These are phyloP conservation scores for Candidula unifasciata DNA, from an alignment of 2,888 invertebrate species.

Conservation along the genomic window DNA sequence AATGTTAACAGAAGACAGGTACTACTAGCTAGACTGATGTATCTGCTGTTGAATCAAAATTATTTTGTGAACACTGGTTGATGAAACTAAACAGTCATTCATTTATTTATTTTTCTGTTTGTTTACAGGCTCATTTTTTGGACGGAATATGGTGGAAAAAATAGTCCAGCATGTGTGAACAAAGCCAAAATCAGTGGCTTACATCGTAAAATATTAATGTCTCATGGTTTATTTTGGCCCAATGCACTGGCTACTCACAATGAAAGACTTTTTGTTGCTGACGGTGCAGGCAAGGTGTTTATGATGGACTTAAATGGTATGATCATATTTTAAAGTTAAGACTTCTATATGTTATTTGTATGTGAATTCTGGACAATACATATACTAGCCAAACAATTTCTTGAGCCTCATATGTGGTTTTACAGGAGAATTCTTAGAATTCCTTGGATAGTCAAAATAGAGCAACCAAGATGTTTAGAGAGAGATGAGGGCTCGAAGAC, in stretches of 20 bases:
- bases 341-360: background rate
- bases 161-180: constrained; percentile 59
- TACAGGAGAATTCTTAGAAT: too few relatives aligned
- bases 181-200: constrained; percentile 61
- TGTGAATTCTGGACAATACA: too few relatives aligned
- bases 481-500: too few relatives aligned
- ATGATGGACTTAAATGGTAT: constrained; percentile 65
- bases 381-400: too few relatives aligned
- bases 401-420: too few relatives aligned
- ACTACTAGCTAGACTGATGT: too few relatives aligned
- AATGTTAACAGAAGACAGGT: too few relatives aligned
- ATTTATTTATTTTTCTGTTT: background rate
- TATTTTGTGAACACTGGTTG: too few relatives aligned
- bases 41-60: too few relatives aligned
- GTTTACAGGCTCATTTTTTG: constrained; percentile 66
- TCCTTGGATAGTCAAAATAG: too few relatives aligned
- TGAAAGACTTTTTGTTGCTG: constrained; percentile 66
- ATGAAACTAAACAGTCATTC: too few relatives aligned
- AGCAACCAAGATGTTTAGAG: too few relatives aligned
- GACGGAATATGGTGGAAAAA: constrained; percentile 65
- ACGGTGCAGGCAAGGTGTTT: constrained; percentile 65
- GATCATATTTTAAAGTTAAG: background rate
- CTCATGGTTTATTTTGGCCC: constrained; percentile 64
- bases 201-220: constrained; percentile 59
- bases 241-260: constrained; percentile 63